phyloP scores from a whole-genome alignment of 1,140 invertebrate genomes.

The Globodera rostochiensis region DNA sequence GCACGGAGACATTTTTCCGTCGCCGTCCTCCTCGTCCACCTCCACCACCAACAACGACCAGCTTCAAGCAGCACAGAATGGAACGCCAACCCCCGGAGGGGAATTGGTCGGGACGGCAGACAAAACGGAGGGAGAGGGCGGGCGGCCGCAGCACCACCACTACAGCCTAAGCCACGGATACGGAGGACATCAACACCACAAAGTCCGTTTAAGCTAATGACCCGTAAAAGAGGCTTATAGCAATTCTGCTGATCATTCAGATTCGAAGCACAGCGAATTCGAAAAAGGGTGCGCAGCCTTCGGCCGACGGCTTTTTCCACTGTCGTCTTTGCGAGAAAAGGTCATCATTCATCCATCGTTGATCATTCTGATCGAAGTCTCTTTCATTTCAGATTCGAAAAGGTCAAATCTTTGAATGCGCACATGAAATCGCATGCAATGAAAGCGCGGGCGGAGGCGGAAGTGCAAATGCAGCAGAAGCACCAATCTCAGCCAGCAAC shows the following conservation, averaged over 20 bases:
- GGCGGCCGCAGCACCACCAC: slow-evolving; percentile 1
- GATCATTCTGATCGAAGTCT: not conserved
- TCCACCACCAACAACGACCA: slow-evolving; percentile 25
- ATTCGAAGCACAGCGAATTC: slow-evolving; percentile 9
- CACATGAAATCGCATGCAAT: slow-evolving; percentile 65
- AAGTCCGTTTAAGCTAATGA: not conserved
- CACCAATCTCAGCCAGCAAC: slow-evolving; percentile 19
- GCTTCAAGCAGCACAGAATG: slow-evolving; percentile 4
- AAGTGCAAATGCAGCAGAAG: slow-evolving; percentile 47
- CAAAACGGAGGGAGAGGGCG: not conserved
- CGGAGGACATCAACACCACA: not conserved
- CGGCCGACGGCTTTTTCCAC: slow-evolving; percentile 65
- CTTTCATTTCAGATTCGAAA: slow-evolving; percentile 48
- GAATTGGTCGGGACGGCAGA: not conserved
- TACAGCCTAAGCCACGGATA: not conserved
- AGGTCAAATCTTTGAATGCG: slow-evolving; percentile 64
- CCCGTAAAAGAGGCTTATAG: not conserved
- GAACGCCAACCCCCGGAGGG: not conserved
- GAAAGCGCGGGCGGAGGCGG: slow-evolving; percentile 64
- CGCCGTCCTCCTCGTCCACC: slow-evolving; percentile 50
- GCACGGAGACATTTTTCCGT: slow-evolving; percentile 53
- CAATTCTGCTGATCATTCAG: slow-evolving; percentile 8
- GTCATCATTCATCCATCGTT: not conserved
- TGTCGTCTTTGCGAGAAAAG: slow-evolving; percentile 64
- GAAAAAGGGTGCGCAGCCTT: slow-evolving; percentile 65